Base-by-base conservation (phyloP, 35 echinoderm and acorn worm genomes). In the Lytechinus pictus region DNA sequence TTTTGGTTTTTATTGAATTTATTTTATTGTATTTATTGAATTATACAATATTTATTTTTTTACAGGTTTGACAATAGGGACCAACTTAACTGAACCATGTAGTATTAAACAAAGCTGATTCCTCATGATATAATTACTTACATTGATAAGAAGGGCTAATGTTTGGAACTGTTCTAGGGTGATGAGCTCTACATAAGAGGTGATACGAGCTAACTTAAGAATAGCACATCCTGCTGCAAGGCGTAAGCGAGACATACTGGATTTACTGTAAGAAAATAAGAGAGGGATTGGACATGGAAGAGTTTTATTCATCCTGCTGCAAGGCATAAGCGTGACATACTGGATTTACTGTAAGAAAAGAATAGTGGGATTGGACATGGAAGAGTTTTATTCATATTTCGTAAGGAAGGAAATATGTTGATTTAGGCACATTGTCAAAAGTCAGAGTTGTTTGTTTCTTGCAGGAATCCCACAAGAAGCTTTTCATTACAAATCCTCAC, bases 221-320 rank as follows among this genome's bases (percentile, higher is more conserved):
- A 99, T 96, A 56, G 98, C 97, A 98, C 98, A 99, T 27, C 97
- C 98, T 60, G 98, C 98, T 33, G 97, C 98, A 54, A 99, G 97
- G 86, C 98, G 95, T 72, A 99, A 88, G 28, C 97, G 94, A 91
- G 98, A 98, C 98, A 98, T 99, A 56, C 97, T 97, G 54, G 96
- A 95, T 93, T 93, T 96, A 92, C 98, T 99, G 91, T 9, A 92
- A 93, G 54, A n/a, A 54, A 10, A 93, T 2, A 93, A 79, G 66
- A 79, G 66, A n/a, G 66, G 21, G 66, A 79, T 7, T 79, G 66
- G n/a, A n/a, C n/a, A n/a, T n/a, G n/a, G n/a, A n/a, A n/a, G n/a
- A n/a, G n/a, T n/a, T n/a, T n/a, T n/a, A n/a, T n/a, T n/a, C 98
- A 99, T 27, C 97, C 98, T 60, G 98, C 98, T 29, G 97, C 98